These are phyloP conservation scores for Lophotriccus pileatus DNA, from an alignment of 2,797 vertebrate species.

Conservation along the genomic window DNA sequence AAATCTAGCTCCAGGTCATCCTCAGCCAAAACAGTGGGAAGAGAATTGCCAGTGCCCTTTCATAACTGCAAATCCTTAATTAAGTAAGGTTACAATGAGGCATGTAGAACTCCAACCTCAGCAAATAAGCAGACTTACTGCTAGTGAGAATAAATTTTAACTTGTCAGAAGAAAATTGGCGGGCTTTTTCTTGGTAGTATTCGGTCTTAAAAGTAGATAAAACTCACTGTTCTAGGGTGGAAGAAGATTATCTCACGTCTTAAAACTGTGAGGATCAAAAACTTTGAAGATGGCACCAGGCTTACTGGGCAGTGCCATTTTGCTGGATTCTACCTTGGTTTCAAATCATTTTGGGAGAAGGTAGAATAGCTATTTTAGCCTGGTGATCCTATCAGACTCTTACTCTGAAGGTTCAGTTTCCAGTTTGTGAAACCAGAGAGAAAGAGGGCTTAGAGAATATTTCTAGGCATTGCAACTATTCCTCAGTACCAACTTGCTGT, in stretches of 20 bases:
- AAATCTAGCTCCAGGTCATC: neutral
- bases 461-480: neutral
- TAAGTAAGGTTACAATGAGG: neutral
- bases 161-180: neutral
- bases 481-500: neutral
- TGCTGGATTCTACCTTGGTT: neutral
- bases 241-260: neutral
- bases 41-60: neutral
- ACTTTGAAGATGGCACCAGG: neutral
- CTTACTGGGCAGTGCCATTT: neutral
- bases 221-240: neutral
- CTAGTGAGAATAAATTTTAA: neutral
- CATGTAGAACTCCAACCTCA: neutral
- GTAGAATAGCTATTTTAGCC: neutral
- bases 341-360: neutral
- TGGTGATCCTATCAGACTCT: neutral
- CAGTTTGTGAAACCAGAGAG: neutral
- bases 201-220: neutral
- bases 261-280: neutral
- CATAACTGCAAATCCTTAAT: neutral
- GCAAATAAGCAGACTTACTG: neutral
- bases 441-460: neutral
- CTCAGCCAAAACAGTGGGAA: neutral
- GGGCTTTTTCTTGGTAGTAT: neutral
- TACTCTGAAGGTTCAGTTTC: neutral